These are phyloP conservation scores for Zosterops japonicus DNA, from an alignment of 2,113 vertebrate species.

Conservation along the genomic window DNA sequence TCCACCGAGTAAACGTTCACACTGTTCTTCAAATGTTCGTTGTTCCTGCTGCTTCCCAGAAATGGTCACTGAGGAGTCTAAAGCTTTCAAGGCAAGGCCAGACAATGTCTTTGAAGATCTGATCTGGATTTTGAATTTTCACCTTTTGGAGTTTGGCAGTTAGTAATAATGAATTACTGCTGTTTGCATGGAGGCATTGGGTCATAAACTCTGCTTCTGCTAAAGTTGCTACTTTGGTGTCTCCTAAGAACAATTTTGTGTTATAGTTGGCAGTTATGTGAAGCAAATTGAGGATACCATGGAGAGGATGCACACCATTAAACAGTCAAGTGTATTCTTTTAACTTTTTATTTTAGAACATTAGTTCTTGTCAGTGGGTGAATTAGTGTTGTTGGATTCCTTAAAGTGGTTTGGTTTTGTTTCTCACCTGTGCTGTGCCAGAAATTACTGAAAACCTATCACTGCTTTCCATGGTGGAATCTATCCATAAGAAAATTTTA, in stretches of 20 bases:
- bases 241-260: neutral
- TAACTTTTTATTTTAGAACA: neutral
- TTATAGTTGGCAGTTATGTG: neutral
- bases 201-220: neutral
- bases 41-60: neutral
- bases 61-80: neutral
- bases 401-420: neutral
- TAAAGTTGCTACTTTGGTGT: neutral
- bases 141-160: neutral
- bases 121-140: neutral
- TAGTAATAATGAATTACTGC: neutral
- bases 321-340: neutral
- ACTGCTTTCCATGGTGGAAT: neutral
- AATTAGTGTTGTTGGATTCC: neutral
- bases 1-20: neutral
- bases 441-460: neutral
- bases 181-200: neutral
- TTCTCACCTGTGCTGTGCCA: neutral
- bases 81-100: neutral
- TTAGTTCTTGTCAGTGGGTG: neutral
- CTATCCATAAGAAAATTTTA: neutral
- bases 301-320: neutral
- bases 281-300: neutral
- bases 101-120: neutral
- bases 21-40: neutral